Percentiles rank a stretch among this genome's conserved stretches.
phyloP scores from a whole-genome alignment of 2,888 invertebrate species.

The Chalcis sispes region DNA sequence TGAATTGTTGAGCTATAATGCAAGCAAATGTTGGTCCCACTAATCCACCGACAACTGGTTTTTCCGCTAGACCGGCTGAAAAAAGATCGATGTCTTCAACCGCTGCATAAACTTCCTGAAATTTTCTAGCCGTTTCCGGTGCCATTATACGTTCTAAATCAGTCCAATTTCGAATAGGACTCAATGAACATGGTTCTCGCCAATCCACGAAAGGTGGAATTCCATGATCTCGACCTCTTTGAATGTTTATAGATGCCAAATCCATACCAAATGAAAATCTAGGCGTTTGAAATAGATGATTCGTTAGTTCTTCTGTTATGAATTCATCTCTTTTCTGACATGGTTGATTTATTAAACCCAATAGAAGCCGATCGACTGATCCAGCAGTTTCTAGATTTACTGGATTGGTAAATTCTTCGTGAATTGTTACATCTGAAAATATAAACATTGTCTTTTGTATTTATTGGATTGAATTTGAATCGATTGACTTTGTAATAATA shows the following conservation, averaged over 20 bases:
- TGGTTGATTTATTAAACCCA: constrained; percentile 87
- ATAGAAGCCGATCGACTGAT: constrained; percentile 86
- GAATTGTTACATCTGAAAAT: constrained; percentile 85
- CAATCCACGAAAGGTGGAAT: constrained; percentile 87
- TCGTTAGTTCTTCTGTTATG: constrained; percentile 87
- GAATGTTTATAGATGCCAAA: constrained; percentile 91
- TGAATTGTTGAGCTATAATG: constrained; percentile 91
- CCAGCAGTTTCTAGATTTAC: constrained; percentile 84
- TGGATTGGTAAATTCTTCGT: constrained; percentile 84
- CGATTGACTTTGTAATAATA: neutral
- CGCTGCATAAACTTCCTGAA: constrained; percentile 79
- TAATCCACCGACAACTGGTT: constrained; percentile 86
- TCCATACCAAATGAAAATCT: constrained; percentile 88
- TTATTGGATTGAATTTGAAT: neutral
- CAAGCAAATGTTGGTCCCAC: constrained; percentile 93
- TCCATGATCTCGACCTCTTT: constrained; percentile 92
- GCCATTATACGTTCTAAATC: constrained; percentile 85
- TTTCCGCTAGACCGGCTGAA: constrained; percentile 89
- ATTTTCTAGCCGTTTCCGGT: constrained; percentile 80
- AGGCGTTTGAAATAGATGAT: constrained; percentile 88
- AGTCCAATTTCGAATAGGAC: constrained; percentile 82
- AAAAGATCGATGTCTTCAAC: constrained; percentile 91
- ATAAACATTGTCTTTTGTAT: neutral
- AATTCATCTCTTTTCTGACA: constrained; percentile 89
- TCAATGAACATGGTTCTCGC: constrained; percentile 87